phyloP scores from a whole-genome alignment of 2,113 vertebrate genomes.

The Leucopsar rothschildi region DNA sequence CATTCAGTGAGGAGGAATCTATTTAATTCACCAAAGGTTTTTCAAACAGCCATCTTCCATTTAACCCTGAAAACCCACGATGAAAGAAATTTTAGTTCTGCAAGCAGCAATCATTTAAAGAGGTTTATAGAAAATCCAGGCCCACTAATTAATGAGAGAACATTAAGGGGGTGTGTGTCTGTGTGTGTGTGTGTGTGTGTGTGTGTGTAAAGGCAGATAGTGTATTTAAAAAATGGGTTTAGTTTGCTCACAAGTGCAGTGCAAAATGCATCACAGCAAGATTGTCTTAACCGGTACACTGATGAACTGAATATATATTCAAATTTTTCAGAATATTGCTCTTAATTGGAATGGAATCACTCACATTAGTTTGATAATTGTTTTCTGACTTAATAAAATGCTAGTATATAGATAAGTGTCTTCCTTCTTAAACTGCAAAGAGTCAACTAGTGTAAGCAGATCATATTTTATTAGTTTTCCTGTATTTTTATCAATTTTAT shows the following conservation, averaged over 20 bases:
- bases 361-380: not conserved
- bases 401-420: not conserved
- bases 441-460: not conserved
- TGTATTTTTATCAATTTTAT: not conserved
- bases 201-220: rapidly evolving
- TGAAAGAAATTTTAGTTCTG: not conserved
- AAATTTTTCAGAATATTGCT: not conserved
- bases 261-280: not conserved
- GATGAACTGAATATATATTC: not conserved
- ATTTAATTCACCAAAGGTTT: not conserved
- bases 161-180: not conserved
- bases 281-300: not conserved
- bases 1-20: not conserved
- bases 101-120: not conserved
- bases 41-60: not conserved
- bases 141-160: not conserved
- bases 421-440: not conserved
- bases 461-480: not conserved
- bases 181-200: no score
- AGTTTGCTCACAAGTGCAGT: not conserved
- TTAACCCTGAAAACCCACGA: not conserved
- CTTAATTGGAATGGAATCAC: not conserved
- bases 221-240: not conserved
- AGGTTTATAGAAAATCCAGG: not conserved
- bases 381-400: not conserved